Evolutionary conservation across 2,113 vertebrate species (phyloP).

Genomic region (Cynocephalus volans): DNA sequence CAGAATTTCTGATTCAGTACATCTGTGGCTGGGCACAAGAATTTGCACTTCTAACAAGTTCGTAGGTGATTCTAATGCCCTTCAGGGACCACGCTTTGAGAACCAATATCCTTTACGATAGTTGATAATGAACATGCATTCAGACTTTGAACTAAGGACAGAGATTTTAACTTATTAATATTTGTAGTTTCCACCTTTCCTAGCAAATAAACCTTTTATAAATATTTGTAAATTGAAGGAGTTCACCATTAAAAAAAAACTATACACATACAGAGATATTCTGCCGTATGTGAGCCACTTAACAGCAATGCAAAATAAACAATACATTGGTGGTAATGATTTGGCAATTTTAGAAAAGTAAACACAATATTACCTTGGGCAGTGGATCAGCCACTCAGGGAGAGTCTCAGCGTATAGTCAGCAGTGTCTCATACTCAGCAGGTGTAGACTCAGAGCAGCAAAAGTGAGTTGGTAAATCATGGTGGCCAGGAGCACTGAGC

Average conservation of each 20-base stretch:
- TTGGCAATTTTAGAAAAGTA: slow-evolving; percentile 29
- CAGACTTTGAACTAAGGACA: neutral
- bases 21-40: neutral
- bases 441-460: neutral
- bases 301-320: neutral
- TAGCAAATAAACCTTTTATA: neutral
- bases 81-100: neutral
- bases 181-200: neutral
- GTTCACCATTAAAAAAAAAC: neutral
- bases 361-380: neutral
- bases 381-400: neutral
- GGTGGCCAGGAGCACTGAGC: neutral
- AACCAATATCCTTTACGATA: neutral
- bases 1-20: neutral
- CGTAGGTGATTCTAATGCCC: neutral
- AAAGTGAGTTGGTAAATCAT: neutral
- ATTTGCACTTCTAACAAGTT: slow-evolving; percentile 25
- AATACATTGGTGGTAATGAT: neutral
- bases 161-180: neutral
- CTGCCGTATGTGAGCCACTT: neutral
- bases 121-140: neutral
- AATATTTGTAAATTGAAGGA: slow-evolving; percentile 15
- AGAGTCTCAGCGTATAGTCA: neutral
- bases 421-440: neutral
- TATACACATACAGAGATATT: neutral